phyloP scores from a whole-genome alignment of 2,797 vertebrate genomes.

The Anguilla obscura region DNA sequence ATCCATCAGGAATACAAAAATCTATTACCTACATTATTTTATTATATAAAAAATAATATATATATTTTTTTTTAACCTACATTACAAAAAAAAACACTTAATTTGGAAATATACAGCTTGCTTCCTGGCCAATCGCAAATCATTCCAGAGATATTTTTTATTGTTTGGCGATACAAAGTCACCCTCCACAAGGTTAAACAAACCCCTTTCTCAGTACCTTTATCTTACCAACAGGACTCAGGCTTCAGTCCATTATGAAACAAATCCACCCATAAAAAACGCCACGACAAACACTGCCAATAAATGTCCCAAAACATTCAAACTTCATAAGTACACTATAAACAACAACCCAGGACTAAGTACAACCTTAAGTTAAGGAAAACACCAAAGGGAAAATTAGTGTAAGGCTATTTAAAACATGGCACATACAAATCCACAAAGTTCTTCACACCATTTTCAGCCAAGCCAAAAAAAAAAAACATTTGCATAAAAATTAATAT shows the following conservation, averaged over 20 bases:
- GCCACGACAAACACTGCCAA: not conserved
- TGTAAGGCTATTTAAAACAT: not conserved
- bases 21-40: not conserved
- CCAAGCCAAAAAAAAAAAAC: not conserved
- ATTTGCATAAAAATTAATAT: too few relatives aligned
- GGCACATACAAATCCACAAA: too few relatives aligned
- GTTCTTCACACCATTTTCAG: not conserved
- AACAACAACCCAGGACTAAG: too few relatives aligned
- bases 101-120: not conserved
- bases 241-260: not conserved
- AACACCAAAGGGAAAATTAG: not conserved
- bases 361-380: not conserved
- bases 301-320: not conserved
- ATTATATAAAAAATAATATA: too few relatives aligned
- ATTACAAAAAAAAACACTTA: not conserved
- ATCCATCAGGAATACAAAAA: conserved; percentile 5
- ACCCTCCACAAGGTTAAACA: not conserved
- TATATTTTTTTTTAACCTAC: not conserved
- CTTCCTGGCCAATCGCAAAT: not conserved
- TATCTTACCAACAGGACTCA: not conserved
- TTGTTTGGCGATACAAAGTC: not conserved
- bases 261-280: not conserved
- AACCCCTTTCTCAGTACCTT: not conserved
- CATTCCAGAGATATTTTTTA: not conserved
- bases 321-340: not conserved